A percentile compares a stretch with the other conserved stretches of the same genome.
phyloP scores from a whole-genome alignment of 2,888 invertebrate species.

The Omphaloscelis lunosa region DNA sequence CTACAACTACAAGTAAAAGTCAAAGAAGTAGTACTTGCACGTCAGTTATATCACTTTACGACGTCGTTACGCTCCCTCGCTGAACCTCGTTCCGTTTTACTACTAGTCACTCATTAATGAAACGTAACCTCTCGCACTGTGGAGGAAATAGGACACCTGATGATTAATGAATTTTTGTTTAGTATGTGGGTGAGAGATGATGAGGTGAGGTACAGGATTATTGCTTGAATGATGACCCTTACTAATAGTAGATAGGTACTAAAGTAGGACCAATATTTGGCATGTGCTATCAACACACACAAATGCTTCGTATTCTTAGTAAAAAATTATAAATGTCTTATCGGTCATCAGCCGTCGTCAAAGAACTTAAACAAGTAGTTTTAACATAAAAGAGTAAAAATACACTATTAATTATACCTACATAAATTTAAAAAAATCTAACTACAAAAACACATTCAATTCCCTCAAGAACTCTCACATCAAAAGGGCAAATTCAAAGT shows the following conservation, averaged over 20 bases:
- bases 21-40: slow-evolving; percentile 77
- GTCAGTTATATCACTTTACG: slow-evolving; percentile 84
- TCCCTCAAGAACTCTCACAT: background rate
- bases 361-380: background rate
- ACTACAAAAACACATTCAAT: background rate
- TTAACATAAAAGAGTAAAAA: background rate
- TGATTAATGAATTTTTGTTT: slow-evolving; percentile 48
- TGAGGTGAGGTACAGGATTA: background rate
- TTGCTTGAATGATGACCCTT: background rate
- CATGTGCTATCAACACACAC: background rate
- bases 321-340: background rate
- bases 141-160: slow-evolving; percentile 44
- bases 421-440: background rate
- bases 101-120: slow-evolving; percentile 73
- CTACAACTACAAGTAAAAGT: slow-evolving; percentile 79
- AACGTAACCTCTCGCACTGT: slow-evolving; percentile 46
- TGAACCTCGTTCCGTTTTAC: slow-evolving; percentile 75
- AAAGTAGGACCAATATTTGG: background rate
- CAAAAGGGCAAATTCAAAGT: slow-evolving; percentile 22
- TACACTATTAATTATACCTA: background rate
- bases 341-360: background rate
- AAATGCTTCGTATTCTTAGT: background rate
- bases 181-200: slow-evolving; percentile 10
- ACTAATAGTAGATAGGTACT: background rate
- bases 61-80: slow-evolving; percentile 77